Base-by-base conservation (phyloP, 2,113 vertebrate species). In the Pimephales promelas region DNA sequence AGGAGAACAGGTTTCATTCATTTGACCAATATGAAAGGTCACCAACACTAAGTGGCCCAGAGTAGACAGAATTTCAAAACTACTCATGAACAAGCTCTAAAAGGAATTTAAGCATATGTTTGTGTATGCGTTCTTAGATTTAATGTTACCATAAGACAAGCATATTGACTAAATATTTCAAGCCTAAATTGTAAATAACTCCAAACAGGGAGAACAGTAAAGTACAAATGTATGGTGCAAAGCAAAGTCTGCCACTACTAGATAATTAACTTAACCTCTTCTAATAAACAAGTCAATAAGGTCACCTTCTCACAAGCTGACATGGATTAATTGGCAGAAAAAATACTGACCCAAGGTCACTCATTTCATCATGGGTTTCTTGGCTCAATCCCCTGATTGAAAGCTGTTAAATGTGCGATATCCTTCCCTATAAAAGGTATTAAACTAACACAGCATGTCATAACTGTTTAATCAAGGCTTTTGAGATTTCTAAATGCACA, bases 21-120 rank as follows among this genome's bases (percentile, higher is more conserved):
- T 77, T 70, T 43, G 10, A 36, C 56, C 22, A 28, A 75, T 75
- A 70, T 11, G 47, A 90, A 91, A 92, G 88, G 91, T 93, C 89
- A 91, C 72, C 57, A 43, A 71, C 40, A 57, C 75, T 82, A n/a
- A 57, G n/a, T 13, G 40, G 59, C 5, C 26, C 36, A 76, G 4
- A 10, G 13, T 20, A 10, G 36, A 16, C n/a, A 45, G 34, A 75
- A 43, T 26, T 1, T 18, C 10, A 36, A 14, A 73, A n/a, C 5
- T 62, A 52, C 31, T 14, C 64, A 61, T 7, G 64, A 79, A 66
- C 36, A 59, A 43, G 20, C 40, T 36, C 57, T 47, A 34, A 47
- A 45, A 31, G 14, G 2, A 31, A 79, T 47, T 49, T 28, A 31
- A 14, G 26, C 24, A 74, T 10, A 47, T 40, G 26, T 66, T 4